These are phyloP conservation scores for Caerostris darwini DNA, from an alignment of 1,140 invertebrate genomes.

Conservation along the genomic window DNA sequence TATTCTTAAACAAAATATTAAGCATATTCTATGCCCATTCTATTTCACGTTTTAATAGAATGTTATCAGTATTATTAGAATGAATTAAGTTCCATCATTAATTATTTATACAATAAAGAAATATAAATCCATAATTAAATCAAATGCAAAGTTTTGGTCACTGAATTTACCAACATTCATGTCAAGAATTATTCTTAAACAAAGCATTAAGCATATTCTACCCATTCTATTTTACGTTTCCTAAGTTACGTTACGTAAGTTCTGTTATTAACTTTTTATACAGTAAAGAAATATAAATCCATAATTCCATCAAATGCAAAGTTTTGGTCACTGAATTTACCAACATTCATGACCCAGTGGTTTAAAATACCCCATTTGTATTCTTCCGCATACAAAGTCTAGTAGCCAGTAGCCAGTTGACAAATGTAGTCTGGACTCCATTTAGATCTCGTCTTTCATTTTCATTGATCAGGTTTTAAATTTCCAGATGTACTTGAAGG, in stretches of 20 bases:
- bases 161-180: background rate
- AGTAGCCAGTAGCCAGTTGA: background rate
- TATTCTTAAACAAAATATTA: too few relatives aligned
- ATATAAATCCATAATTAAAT: background rate
- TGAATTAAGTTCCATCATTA: too few relatives aligned
- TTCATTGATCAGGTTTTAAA: conserved; percentile 51
- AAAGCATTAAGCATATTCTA: too few relatives aligned
- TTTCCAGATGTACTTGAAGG: conserved; percentile 20
- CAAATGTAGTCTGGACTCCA: conserved; percentile 32
- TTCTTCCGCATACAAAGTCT: background rate
- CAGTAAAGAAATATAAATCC: background rate
- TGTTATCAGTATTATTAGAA: too few relatives aligned
- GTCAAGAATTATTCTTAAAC: too few relatives aligned
- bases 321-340: too few relatives aligned
- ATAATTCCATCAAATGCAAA: background rate
- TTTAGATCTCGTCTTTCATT: conserved; percentile 43
- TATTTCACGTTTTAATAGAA: too few relatives aligned
- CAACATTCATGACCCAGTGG: background rate
- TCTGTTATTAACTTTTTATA: too few relatives aligned
- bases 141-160: background rate
- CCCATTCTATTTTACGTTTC: too few relatives aligned
- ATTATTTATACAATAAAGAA: too few relatives aligned
- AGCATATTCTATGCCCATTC: too few relatives aligned
- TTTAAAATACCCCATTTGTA: background rate
- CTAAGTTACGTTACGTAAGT: too few relatives aligned